Evolutionary conservation across 2,797 vertebrate species (phyloP).

Genomic region (Gymnoscopelus microlampas): DNA sequence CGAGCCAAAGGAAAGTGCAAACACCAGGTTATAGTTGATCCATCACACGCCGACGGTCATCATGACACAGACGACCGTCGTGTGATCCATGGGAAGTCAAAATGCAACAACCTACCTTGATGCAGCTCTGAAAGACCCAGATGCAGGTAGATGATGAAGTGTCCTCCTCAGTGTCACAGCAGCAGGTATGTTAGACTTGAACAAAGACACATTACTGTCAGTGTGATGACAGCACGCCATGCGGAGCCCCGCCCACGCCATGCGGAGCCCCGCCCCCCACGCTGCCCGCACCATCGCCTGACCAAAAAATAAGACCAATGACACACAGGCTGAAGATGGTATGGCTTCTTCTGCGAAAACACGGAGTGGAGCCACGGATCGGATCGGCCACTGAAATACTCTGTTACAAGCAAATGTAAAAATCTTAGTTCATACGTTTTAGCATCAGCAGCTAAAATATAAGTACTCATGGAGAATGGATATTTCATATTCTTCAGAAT

Average conservation of each 20-base stretch:
- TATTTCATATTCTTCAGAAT: too few relatives aligned
- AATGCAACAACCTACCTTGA: constrained; percentile 52
- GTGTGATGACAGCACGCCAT: constrained; percentile 29
- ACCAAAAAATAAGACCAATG: constrained; percentile 73
- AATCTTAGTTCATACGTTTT: too few relatives aligned
- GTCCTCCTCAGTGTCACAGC: not conserved
- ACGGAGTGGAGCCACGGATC: constrained; percentile 5
- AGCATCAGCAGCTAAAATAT: too few relatives aligned
- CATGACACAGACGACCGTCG: too few relatives aligned
- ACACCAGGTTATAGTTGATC: too few relatives aligned
- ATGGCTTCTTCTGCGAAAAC: constrained; percentile 29
- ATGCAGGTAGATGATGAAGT: not conserved
- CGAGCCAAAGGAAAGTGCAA: too few relatives aligned
- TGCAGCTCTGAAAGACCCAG: not conserved
- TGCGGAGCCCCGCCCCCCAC: constrained; percentile 73
- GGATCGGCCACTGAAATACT: not conserved
- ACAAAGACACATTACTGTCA: constrained; percentile 24
- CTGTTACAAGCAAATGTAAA: not conserved
- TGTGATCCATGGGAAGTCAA: not conserved
- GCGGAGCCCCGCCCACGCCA: constrained; percentile 75
- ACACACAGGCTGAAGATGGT: constrained; percentile 40
- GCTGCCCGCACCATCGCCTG: constrained; percentile 76
- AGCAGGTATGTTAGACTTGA: constrained; percentile 50
- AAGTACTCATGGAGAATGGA: too few relatives aligned
- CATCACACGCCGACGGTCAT: too few relatives aligned